Percentiles rank a stretch among this genome's conserved stretches.
Conservation (phyloP, 2,888 invertebrate genomes). For the Himalopsyche japonica region DNA sequence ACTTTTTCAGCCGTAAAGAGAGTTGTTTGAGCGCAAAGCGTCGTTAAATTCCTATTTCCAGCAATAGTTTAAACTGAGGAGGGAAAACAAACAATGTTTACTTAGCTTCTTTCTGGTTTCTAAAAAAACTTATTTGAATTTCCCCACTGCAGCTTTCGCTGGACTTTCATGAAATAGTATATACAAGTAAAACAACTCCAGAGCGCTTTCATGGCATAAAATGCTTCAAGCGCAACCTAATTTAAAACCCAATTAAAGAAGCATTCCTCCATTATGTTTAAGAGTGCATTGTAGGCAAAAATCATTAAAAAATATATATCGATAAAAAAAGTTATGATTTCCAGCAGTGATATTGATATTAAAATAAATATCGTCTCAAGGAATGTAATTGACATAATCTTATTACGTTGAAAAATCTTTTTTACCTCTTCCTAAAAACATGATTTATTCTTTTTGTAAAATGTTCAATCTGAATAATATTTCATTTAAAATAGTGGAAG, state of each 20-base stretch:
- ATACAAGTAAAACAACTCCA: background rate
- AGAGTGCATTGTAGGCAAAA: no score
- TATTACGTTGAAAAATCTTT: no score
- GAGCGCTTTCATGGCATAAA: background rate
- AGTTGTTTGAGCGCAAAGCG: background rate
- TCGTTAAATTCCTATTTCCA: background rate
- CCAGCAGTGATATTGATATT: no score
- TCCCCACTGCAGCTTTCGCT: conserved; percentile 3
- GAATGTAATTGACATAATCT: no score
- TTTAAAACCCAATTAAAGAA: background rate
- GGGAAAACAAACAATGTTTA: conserved; percentile 4
- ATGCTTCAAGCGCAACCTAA: background rate
- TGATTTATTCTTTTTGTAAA: no score
- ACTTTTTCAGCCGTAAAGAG: background rate
- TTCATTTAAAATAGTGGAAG: no score
- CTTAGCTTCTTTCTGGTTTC: background rate
- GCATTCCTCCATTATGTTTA: no score
- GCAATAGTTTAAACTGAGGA: background rate
- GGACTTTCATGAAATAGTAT: conserved; percentile 3
- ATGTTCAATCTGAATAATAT: no score
- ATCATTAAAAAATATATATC: no score
- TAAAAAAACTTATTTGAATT: conserved; percentile 12
- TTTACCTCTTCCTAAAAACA: no score
- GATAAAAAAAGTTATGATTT: no score
- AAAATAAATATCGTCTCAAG: no score